A percentile compares a stretch with the other conserved stretches of the same genome.
Conservation (phyloP, 2,888 invertebrate genomes). For the Diogma glabrata region DNA sequence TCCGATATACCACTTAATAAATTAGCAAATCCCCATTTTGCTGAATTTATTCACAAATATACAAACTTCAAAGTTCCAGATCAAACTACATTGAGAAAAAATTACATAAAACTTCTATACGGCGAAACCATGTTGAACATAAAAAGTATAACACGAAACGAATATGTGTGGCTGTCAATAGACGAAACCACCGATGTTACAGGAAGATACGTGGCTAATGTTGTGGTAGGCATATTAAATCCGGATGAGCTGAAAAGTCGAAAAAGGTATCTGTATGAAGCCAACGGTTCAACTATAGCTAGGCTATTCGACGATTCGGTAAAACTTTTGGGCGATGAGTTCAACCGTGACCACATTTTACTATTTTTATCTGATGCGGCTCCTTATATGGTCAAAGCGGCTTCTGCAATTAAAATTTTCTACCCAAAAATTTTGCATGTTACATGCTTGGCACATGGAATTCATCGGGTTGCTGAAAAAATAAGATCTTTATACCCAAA, state of each 20-base stretch:
- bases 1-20: background rate
- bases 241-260: background rate
- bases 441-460: conserved; percentile 25
- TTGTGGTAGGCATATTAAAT: background rate
- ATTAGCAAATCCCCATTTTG: background rate
- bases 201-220: background rate
- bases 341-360: conserved; percentile 3
- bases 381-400: conserved; percentile 23
- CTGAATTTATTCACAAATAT: background rate
- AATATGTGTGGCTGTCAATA: background rate
- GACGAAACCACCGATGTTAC: background rate
- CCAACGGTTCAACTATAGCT: conserved; percentile 9
- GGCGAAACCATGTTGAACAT: background rate
- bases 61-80: background rate
- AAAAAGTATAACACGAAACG: background rate
- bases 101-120: background rate
- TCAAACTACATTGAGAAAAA: background rate
- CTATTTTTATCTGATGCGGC: conserved; percentile 13
- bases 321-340: background rate
- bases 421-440: conserved; percentile 23
- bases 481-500: conserved; percentile 20
- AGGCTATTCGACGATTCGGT: conserved; percentile 3
- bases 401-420: conserved; percentile 19
- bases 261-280: conserved; percentile 5
- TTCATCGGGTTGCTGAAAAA: conserved; percentile 24